These are phyloP conservation scores for Campodea augens DNA, from an alignment of 1,140 invertebrate genomes.

Conservation along the genomic window DNA sequence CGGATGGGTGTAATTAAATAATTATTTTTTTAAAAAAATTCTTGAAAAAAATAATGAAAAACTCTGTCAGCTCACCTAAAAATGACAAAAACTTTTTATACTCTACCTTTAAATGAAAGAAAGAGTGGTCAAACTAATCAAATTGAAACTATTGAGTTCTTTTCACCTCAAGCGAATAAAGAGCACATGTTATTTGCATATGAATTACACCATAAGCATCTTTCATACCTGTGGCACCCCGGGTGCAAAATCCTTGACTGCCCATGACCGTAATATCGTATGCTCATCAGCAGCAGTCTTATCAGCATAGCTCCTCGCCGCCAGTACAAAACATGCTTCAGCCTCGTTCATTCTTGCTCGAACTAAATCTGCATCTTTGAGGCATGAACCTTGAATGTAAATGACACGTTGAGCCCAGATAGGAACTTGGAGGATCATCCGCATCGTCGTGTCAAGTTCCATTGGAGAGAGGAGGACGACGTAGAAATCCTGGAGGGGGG, in stretches of 20 bases:
- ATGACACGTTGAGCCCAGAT: constrained; percentile 95
- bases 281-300: constrained; percentile 93
- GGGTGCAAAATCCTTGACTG: constrained; percentile 93
- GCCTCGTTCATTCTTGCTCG: constrained; percentile 90
- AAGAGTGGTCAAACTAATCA: too few species aligned
- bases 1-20: too few species aligned
- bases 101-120: too few species aligned
- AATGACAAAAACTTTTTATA: too few species aligned
- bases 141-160: too few species aligned
- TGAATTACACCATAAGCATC: too few species aligned
- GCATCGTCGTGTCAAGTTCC: constrained; percentile 92
- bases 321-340: constrained; percentile 86
- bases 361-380: constrained; percentile 85
- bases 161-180: too few species aligned
- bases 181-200: too few species aligned
- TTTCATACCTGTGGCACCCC: too few species aligned
- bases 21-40: too few species aligned
- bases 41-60: too few species aligned
- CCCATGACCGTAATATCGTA: constrained; percentile 92
- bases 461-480: constrained; percentile 90
- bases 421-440: constrained; percentile 92
- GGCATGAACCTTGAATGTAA: constrained; percentile 87
- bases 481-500: constrained; percentile 61
- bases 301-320: constrained; percentile 88
- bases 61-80: too few species aligned